Evolutionary conservation across 1,140 invertebrate genomes (phyloP), one percentile per base, ranked within the genome.

Genomic region (Brachionus manjavacas): DNA sequence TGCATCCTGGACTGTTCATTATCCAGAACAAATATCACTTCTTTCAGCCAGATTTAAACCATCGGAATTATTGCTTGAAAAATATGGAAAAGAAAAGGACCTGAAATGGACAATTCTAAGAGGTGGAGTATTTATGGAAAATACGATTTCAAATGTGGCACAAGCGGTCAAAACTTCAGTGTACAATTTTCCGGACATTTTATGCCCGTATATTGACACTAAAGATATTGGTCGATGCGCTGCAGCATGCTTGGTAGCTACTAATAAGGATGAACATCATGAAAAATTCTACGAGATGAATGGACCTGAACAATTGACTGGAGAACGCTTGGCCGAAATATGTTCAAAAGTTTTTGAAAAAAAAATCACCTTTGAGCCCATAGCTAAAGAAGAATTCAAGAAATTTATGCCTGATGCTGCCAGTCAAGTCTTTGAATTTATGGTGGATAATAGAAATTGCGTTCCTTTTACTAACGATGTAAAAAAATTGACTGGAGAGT

Each of bases 61-160:
- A 68, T 81, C 52, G 16, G 79, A 81, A 60, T 41, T 14, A 9
- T 31, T 81, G 20, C 28, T 81, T 28, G 79, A 81, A 25, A 60
- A 81, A 60, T 28, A 23, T 20, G 25, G 14, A n/a, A 41, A 60
- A 39, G 52, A 81, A 81, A 68, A 64, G 12, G 52, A 14, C 16
- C 11, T 81, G 14, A 81, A 81, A 68, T 81, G 79, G 79, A 81
- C 79, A 20, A 23, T 81, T 23, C 25, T 81, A n/a, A 60, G 79
- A 60, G 79, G 79, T 43, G 79, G 79, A 1, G 52, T 60, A 16
- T 81, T 81, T 25, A 81, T 81, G 79, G 79, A 81, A 43, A 81
- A 81, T 81, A 41, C 16, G 7, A 60, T 68, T 31, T n/a, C 14
- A 1, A 39, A 41, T 60, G 20, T 81, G 16, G n/a, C 0, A 55